A percentile compares a stretch with the other conserved stretches of the same genome.
Conservation (phyloP, 2,888 invertebrate species). For the Plebejus melissa region DNA sequence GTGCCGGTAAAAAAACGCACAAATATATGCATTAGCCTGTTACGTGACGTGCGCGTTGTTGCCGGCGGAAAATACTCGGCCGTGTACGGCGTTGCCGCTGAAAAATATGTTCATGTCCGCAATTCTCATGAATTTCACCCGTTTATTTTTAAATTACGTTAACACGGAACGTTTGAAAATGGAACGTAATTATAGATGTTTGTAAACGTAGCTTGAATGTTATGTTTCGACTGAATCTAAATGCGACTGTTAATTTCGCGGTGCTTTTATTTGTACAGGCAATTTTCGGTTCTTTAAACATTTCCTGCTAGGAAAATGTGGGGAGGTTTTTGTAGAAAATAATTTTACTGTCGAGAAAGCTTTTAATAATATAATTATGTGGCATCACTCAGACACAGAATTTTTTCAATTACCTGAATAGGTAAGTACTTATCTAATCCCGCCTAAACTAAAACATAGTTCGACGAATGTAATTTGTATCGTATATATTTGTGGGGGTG, state of each 20-base stretch:
- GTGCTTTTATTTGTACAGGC: neutral
- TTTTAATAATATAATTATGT: neutral
- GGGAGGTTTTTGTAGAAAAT: neutral
- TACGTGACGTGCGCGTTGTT: constrained; percentile 52
- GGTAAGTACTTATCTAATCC: neutral
- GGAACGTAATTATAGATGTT: constrained; percentile 27
- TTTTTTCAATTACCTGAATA: neutral
- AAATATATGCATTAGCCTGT: constrained; percentile 50
- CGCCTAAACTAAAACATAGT: neutral
- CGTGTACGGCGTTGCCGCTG: constrained; percentile 43
- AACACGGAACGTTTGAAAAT: constrained; percentile 27
- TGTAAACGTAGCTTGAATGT: constrained; percentile 21
- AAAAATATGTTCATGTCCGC: constrained; percentile 54
- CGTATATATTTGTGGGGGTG: neutral
- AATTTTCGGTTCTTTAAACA: constrained; percentile 1
- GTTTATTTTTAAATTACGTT: constrained; percentile 30
- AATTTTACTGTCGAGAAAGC: neutral
- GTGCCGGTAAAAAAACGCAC: constrained; percentile 38
- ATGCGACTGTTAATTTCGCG: neutral
- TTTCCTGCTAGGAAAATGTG: neutral
- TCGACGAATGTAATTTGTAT: neutral
- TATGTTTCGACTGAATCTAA: constrained; percentile 11
- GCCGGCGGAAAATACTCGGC: constrained; percentile 25
- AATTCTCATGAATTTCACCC: constrained; percentile 69
- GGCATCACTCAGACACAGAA: neutral